Conservation (phyloP, 2,888 invertebrate genomes). For the Allacma fusca region DNA sequence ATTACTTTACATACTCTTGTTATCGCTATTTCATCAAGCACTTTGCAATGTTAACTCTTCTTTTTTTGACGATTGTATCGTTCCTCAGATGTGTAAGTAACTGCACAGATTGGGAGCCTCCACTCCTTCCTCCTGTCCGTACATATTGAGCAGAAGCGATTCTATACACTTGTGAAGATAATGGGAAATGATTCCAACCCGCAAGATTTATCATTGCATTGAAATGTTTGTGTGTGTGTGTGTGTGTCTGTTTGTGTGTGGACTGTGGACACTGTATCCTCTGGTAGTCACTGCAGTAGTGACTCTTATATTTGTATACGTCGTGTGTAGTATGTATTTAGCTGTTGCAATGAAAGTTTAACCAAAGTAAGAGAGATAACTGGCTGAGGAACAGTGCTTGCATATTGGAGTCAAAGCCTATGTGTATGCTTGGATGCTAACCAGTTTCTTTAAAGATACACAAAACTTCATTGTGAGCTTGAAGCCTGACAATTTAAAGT, state of each 20-base stretch:
- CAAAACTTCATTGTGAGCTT: neutral
- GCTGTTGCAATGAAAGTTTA: neutral
- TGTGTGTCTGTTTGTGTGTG: too few species aligned
- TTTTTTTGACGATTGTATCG: conserved; percentile 7
- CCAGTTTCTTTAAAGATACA: neutral
- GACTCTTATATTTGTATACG: too few species aligned
- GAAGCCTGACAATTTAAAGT: neutral
- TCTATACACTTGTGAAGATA: neutral
- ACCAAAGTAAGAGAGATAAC: neutral
- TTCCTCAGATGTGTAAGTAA: neutral
- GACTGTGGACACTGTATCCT: too few species aligned
- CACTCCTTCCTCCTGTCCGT: too few species aligned
- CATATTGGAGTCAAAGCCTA: neutral
- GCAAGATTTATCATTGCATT: neutral
- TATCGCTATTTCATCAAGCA: neutral
- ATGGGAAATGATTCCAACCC: neutral
- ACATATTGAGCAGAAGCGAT: neutral
- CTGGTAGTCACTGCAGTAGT: neutral
- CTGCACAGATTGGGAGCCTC: too few species aligned
- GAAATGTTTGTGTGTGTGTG: too few species aligned
- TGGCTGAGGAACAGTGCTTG: too few species aligned
- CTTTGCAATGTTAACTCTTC: neutral
- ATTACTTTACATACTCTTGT: conserved; percentile 8
- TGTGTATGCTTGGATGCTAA: neutral
- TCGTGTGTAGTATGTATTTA: neutral